Base-by-base conservation (phyloP, 1,140 invertebrate species). In the Helicorthomorpha holstii region DNA sequence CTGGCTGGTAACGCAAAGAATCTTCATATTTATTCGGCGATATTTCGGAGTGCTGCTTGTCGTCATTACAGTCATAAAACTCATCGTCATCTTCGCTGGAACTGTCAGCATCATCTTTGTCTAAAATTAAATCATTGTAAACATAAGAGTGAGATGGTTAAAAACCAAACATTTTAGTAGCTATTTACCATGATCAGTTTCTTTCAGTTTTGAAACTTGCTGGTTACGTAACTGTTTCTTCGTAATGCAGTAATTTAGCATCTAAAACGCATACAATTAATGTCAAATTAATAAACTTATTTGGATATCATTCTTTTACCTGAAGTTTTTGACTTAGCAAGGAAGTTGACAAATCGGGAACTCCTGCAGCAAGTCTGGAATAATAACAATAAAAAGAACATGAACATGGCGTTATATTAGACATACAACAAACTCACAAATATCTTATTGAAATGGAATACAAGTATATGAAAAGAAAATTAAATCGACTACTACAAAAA, bases 201-300 rank as follows among this genome's bases (percentile, higher is more conserved):
- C 61, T 27, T 61, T 61, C 12, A 58, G 50, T 24, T 66, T 60
- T 23, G 58, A 47, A 23, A 38, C 63, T 60, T 23, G 61, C 60
- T 10, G 59, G 62, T 60, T 62, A 59, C 63, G 74, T 70, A 66
- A 77, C 48, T 64, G 75, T 56, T 75, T 77, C 53, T 83, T 76
- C 51, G 82, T 78, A 56, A 97, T 92, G 66, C 94, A 98, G 64
- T 88, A 91, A 65, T 98, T 97, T 7, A 98, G 69, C 81, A 98
- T 88, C 76, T 97, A 79, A 38, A 64, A 64, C 52, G 41, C 23
- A 50, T 46, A 43, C 29, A 47, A 46, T 48, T 27, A 22, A 23
- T 7, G 29, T 45, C n/a, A 29, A 27, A 52, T 27, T 21, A n/a
- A 22, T 34, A 42, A 27, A 42, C 23, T 49, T 1, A 48, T 46